Conservation (phyloP, 2,113 vertebrate species). For the Dinomys branickii region DNA sequence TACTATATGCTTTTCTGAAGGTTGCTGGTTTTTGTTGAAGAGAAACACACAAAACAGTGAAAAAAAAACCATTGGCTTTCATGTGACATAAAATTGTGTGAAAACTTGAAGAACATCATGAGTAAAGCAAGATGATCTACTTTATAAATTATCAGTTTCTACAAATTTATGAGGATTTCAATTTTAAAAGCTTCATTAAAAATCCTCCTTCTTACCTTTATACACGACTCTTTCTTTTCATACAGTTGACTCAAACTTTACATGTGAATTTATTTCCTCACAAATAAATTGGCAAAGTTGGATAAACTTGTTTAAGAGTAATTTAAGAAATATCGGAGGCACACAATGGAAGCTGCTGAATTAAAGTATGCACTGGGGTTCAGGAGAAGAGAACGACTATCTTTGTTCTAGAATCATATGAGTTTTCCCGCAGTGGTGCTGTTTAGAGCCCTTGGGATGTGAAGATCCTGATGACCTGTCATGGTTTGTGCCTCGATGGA, state of each 20-base stretch:
- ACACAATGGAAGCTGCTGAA: not conserved
- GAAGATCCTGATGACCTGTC: not conserved
- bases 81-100: not conserved
- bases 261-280: not conserved
- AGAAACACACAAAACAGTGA: not conserved
- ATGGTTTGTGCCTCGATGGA: no score
- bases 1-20: not conserved
- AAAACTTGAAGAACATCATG: not conserved
- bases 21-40: not conserved
- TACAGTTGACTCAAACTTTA: not conserved
- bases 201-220: not conserved
- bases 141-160: not conserved
- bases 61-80: not conserved
- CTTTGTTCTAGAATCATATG: fast-evolving
- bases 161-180: not conserved
- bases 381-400: fast-evolving
- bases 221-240: not conserved
- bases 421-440: not conserved
- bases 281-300: not conserved
- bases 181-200: not conserved
- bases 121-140: not conserved
- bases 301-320: not conserved
- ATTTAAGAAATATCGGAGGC: not conserved
- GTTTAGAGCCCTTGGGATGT: no score
- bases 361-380: not conserved